Conservation (phyloP, 2,113 vertebrate genomes). For the Perccottus glenii region DNA sequence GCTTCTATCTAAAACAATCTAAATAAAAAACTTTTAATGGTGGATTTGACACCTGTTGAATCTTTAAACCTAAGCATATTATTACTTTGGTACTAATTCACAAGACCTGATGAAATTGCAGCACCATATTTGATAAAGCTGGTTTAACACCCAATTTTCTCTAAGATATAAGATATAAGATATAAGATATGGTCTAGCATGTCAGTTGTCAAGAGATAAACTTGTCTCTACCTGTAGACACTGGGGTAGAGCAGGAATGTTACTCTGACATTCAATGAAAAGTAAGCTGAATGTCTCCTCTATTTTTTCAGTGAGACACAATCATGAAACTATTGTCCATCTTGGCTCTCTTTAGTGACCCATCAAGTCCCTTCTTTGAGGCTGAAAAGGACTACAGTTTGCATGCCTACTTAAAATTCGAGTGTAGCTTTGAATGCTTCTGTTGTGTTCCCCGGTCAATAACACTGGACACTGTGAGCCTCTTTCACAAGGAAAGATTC, state of each 20-base stretch:
- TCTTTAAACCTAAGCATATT: background rate
- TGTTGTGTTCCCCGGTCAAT: slow-evolving; percentile 41
- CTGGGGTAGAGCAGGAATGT: slow-evolving; percentile 50
- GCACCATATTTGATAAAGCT: background rate
- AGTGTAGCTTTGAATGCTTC: slow-evolving; percentile 55
- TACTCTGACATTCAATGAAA: slow-evolving; percentile 2
- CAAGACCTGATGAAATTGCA: too few species aligned
- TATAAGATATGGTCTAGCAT: slow-evolving; percentile 19
- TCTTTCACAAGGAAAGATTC: slow-evolving; percentile 43
- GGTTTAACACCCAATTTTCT: background rate
- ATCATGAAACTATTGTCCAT: background rate
- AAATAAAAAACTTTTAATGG: background rate
- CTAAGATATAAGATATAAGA: too few species aligned
- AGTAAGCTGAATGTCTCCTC: background rate
- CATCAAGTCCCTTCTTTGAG: slow-evolving; percentile 6
- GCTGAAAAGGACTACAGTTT: slow-evolving; percentile 10
- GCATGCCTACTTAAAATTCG: slow-evolving; percentile 25
- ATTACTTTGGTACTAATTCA: too few species aligned
- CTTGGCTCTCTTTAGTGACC: background rate
- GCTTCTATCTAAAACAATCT: background rate
- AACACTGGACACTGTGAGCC: slow-evolving; percentile 19
- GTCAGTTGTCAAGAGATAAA: slow-evolving; percentile 25
- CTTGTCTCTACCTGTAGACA: slow-evolving; percentile 51
- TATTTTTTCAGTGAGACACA: background rate
- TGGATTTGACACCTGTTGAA: slow-evolving; percentile 24